Evolutionary conservation across 2,888 invertebrate genomes (phyloP).

Genomic region (Cryptocheilus praepositus): DNA sequence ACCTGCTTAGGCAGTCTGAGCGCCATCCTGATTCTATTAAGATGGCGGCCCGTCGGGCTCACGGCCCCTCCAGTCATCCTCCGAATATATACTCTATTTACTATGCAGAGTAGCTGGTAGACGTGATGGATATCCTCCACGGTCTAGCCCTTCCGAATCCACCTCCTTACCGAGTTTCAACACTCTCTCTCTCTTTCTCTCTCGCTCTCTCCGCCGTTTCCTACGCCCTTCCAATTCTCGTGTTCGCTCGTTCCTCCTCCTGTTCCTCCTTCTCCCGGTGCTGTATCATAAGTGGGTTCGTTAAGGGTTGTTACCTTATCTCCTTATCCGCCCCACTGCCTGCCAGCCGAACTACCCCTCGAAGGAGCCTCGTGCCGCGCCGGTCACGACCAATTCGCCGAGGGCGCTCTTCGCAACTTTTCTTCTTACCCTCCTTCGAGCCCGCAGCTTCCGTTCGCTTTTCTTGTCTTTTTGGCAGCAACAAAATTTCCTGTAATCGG

Average conservation of each 20-base stretch:
- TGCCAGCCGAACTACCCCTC: too few species aligned
- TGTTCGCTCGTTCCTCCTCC: background rate
- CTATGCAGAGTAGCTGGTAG: slow-evolving; percentile 51
- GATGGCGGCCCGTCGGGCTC: slow-evolving; percentile 37
- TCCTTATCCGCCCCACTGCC: background rate
- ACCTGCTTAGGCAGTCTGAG: slow-evolving; percentile 45
- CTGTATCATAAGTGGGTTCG: slow-evolving; percentile 51
- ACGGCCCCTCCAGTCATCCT: slow-evolving; percentile 23
- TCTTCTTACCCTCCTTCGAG: too few species aligned
- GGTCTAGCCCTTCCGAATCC: slow-evolving; percentile 27
- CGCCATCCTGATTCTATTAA: slow-evolving; percentile 55
- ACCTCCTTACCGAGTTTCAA: background rate
- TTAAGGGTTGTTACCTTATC: slow-evolving; percentile 38
- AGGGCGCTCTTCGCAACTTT: too few species aligned
- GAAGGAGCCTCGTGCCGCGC: too few species aligned
- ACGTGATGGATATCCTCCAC: slow-evolving; percentile 55
- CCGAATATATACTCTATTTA: slow-evolving; percentile 50
- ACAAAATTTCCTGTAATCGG: too few species aligned
- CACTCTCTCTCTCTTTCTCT: background rate
- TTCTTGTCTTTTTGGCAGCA: too few species aligned
- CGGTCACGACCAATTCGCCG: too few species aligned
- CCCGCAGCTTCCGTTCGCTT: too few species aligned
- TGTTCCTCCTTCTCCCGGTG: slow-evolving; percentile 3
- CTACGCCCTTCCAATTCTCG: background rate
- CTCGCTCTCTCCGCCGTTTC: too few species aligned